These are phyloP conservation scores for Cephalopholis sonnerati DNA, from an alignment of 2,113 vertebrate species.

Conservation along the genomic window DNA sequence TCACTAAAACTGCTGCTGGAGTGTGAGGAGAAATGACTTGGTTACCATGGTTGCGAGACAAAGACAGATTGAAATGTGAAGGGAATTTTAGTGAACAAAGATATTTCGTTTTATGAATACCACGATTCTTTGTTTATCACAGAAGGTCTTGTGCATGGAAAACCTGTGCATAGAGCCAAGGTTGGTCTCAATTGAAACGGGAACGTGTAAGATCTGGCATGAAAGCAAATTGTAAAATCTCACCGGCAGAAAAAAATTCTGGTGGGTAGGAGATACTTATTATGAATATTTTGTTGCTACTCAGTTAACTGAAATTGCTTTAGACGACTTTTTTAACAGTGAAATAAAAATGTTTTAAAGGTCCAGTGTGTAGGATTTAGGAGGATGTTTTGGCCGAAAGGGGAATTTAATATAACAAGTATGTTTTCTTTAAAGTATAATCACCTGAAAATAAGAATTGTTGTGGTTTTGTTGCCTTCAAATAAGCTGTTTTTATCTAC, in stretches of 20 bases:
- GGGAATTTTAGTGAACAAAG: constrained; percentile 44
- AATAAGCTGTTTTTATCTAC: too few species aligned
- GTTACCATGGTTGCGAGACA: constrained; percentile 77
- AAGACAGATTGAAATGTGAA: constrained; percentile 54
- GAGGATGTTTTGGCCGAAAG: too few species aligned
- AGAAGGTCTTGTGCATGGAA: constrained; percentile 9
- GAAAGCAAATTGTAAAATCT: constrained; percentile 13
- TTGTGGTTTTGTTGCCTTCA: too few species aligned
- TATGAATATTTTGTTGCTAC: background rate
- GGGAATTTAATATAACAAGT: too few species aligned
- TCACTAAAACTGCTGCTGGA: constrained; percentile 32
- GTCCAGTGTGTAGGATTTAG: too few species aligned
- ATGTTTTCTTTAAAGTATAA: too few species aligned
- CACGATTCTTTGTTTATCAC: constrained; percentile 34
- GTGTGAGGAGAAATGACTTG: constrained; percentile 33
- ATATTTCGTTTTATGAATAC: constrained; percentile 40
- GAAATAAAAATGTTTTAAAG: background rate
- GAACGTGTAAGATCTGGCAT: constrained; percentile 30
- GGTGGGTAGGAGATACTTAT: background rate
- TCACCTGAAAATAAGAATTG: too few species aligned
- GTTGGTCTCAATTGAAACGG: constrained; percentile 7
- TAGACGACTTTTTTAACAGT: background rate
- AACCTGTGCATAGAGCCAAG: constrained; percentile 13
- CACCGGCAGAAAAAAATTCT: background rate
- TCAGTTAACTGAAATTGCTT: background rate